phyloP scores from a whole-genome alignment of 2,113 vertebrate species.

The Brachypodius melanocephalos region DNA sequence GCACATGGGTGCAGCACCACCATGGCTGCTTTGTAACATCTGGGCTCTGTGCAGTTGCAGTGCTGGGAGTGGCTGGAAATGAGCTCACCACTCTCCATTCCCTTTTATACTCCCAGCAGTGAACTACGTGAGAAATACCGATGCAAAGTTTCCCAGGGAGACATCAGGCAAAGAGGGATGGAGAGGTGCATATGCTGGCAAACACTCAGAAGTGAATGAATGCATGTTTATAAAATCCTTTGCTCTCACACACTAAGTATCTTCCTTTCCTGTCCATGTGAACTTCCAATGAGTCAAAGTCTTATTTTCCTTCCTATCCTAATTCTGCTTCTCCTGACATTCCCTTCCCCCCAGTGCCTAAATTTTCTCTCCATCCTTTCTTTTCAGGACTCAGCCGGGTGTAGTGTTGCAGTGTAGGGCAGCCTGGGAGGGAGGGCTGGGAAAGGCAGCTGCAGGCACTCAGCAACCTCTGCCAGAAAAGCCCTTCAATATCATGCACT shows the following conservation, averaged over 20 bases:
- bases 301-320: not conserved
- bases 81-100: not conserved
- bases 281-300: not conserved
- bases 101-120: not conserved
- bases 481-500: not conserved
- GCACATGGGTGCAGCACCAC: not conserved
- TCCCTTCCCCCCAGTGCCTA: fast-evolving
- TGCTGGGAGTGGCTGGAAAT: not conserved
- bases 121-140: not conserved
- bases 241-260: not conserved
- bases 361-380: not conserved
- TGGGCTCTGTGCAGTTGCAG: not conserved
- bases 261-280: not conserved
- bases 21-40: not conserved
- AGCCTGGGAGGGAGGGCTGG: not conserved
- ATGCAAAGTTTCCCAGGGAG: not conserved
- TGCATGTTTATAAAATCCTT: not conserved
- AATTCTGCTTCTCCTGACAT: not conserved
- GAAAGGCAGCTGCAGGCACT: not conserved
- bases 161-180: not conserved
- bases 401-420: not conserved
- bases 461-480: not conserved
- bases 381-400: not conserved
- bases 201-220: not conserved
- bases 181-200: not conserved